These are phyloP conservation scores for Anagrus nilaparvatae DNA, from an alignment of 1,140 invertebrate species.

Conservation along the genomic window DNA sequence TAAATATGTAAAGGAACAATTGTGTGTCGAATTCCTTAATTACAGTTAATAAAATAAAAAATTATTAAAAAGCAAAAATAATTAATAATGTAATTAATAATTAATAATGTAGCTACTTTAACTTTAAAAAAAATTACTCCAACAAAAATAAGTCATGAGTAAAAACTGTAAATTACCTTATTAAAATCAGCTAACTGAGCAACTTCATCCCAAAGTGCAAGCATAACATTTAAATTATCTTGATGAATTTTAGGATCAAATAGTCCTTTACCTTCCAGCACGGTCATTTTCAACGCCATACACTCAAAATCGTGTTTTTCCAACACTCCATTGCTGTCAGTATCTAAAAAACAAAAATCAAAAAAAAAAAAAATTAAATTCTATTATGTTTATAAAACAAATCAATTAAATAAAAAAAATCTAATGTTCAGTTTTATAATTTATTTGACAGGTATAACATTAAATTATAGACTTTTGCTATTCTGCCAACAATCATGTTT, in stretches of 20 bases:
- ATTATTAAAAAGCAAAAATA: too few relatives aligned
- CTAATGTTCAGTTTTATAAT: not conserved
- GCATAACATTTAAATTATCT: slow-evolving; percentile 71
- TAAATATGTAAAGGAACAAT: too few relatives aligned
- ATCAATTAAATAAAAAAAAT: not conserved
- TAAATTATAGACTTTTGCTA: not conserved
- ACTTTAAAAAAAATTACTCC: too few relatives aligned
- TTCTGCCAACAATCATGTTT: slow-evolving; percentile 9
- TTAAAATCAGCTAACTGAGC: slow-evolving; percentile 74
- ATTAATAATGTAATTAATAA: too few relatives aligned
- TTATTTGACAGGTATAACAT: not conserved
- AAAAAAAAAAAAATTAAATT: slow-evolving; percentile 21
- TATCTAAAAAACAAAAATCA: slow-evolving; percentile 45
- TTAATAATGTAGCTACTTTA: too few relatives aligned
- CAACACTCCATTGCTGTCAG: slow-evolving; percentile 71
- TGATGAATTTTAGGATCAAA: slow-evolving; percentile 57
- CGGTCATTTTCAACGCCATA: slow-evolving; percentile 65
- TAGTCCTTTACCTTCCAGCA: slow-evolving; percentile 71
- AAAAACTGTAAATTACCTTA: too few relatives aligned
- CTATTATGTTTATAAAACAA: not conserved
- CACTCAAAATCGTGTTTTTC: slow-evolving; percentile 74
- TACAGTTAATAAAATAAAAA: too few relatives aligned
- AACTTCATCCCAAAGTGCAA: slow-evolving; percentile 74
- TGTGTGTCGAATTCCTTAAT: too few relatives aligned
- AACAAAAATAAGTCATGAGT: too few relatives aligned